These are phyloP conservation scores for Biston betularia DNA, from an alignment of 2,888 invertebrate species.

Conservation along the genomic window DNA sequence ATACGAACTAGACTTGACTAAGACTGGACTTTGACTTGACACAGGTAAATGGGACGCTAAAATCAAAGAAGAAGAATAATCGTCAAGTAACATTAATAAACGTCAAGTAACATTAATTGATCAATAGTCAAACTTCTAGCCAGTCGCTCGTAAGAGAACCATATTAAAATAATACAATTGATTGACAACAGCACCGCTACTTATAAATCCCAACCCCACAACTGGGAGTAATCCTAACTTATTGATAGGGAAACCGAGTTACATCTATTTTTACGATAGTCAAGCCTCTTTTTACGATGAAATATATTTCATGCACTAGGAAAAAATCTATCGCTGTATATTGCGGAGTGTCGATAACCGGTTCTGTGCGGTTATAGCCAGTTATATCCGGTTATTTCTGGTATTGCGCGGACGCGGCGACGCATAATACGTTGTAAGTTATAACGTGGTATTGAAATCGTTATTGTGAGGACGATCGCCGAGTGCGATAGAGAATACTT, in stretches of 20 bases:
- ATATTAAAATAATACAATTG: slow-evolving; percentile 24
- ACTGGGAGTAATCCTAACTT: slow-evolving; percentile 75
- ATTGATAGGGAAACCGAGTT: slow-evolving; percentile 76
- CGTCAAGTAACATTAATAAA: too few species aligned
- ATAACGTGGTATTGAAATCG: slow-evolving; percentile 46
- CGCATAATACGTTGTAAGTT: slow-evolving; percentile 44
- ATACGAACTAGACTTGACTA: too few species aligned
- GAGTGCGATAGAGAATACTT: slow-evolving; percentile 51
- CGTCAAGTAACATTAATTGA: too few species aligned
- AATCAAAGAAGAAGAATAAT: too few species aligned
- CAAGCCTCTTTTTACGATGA: slow-evolving; percentile 77
- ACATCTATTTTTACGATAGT: slow-evolving; percentile 81
- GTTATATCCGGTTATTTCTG: slow-evolving; percentile 59
- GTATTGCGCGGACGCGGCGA: slow-evolving; percentile 54
- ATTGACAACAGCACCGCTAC: slow-evolving; percentile 43
- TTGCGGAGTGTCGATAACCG: slow-evolving; percentile 72
- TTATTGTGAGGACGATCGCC: slow-evolving; percentile 46
- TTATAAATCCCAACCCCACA: slow-evolving; percentile 40
- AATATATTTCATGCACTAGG: slow-evolving; percentile 77
- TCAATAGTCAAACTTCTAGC: too few species aligned
- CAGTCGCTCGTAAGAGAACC: neutral
- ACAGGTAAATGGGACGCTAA: too few species aligned
- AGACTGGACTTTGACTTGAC: too few species aligned
- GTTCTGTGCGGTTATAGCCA: slow-evolving; percentile 49
- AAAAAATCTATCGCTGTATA: slow-evolving; percentile 73